A percentile compares a stretch with the other conserved stretches of the same genome.
These are phyloP conservation scores for Sarcophaga carnaria DNA, from an alignment of 2,888 invertebrate species.

Conservation along the genomic window DNA sequence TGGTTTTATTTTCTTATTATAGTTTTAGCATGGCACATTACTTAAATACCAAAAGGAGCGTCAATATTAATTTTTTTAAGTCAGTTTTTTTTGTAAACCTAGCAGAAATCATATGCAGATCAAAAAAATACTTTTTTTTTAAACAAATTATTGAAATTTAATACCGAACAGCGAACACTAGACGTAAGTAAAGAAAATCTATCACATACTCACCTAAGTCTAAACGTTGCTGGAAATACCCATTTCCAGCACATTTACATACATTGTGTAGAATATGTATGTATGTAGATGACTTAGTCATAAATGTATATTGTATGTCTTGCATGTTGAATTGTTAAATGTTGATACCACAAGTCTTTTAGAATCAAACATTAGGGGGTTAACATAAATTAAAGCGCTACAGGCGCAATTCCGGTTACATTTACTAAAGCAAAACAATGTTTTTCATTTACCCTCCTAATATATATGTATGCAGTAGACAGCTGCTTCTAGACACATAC, in stretches of 20 bases:
- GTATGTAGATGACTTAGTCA: constrained; percentile 11
- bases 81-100: too few relatives aligned
- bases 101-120: constrained; percentile 17
- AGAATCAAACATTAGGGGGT: constrained; percentile 15
- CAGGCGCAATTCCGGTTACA: background rate
- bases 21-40: too few relatives aligned
- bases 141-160: constrained; percentile 49
- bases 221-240: background rate
- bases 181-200: too few relatives aligned
- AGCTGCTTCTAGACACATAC: background rate
- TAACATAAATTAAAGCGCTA: constrained; percentile 5
- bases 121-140: constrained; percentile 2
- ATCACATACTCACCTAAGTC: background rate
- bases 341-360: background rate
- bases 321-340: constrained; percentile 18
- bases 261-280: background rate
- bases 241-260: background rate
- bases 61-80: too few relatives aligned
- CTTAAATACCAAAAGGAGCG: too few relatives aligned
- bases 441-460: constrained; percentile 14
- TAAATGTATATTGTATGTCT: constrained; percentile 16
- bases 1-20: too few relatives aligned
- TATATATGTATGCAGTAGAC: background rate
- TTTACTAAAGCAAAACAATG: too few relatives aligned
- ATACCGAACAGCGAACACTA: constrained; percentile 32